Conservation (phyloP, 2,888 invertebrate species). For the Phyto melanocephala region DNA sequence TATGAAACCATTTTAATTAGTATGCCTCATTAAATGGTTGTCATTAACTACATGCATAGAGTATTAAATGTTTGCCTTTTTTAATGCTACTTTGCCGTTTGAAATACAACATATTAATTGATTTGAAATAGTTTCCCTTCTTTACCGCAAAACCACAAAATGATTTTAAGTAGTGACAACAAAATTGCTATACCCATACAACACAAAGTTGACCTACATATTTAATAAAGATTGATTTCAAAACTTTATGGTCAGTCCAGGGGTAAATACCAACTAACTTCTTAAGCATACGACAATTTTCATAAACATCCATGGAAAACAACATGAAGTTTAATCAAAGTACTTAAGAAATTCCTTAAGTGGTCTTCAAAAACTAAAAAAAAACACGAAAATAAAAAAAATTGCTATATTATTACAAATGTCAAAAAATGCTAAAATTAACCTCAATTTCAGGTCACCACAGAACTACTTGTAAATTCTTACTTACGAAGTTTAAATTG, state of each 20-base stretch:
- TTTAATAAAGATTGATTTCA: conserved; percentile 30
- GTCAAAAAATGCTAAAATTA: conserved; percentile 52
- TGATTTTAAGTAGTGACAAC: conserved; percentile 15
- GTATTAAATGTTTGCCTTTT: too few relatives aligned
- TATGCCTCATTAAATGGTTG: too few relatives aligned
- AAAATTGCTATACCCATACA: conserved; percentile 19
- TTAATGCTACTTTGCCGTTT: not conserved
- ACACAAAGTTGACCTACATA: conserved; percentile 46
- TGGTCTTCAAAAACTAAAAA: not conserved
- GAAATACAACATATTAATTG: not conserved
- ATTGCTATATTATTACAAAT: conserved; percentile 32
- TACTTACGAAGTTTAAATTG: conserved; percentile 29
- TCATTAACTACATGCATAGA: too few relatives aligned
- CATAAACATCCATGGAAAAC: not conserved
- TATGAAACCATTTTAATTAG: not conserved
- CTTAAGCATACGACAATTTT: conserved; percentile 1
- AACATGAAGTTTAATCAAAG: not conserved
- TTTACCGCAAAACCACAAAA: conserved; percentile 5
- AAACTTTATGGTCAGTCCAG: conserved; percentile 23
- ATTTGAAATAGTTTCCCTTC: not conserved
- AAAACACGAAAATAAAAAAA: conserved; percentile 10
- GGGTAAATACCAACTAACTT: conserved; percentile 22
- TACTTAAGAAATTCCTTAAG: not conserved
- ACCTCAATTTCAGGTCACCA: conserved; percentile 49
- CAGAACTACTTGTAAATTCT: conserved; percentile 4